Conservation (phyloP, 1,140 invertebrate species). For the Pseudomyrmex pallidus region DNA sequence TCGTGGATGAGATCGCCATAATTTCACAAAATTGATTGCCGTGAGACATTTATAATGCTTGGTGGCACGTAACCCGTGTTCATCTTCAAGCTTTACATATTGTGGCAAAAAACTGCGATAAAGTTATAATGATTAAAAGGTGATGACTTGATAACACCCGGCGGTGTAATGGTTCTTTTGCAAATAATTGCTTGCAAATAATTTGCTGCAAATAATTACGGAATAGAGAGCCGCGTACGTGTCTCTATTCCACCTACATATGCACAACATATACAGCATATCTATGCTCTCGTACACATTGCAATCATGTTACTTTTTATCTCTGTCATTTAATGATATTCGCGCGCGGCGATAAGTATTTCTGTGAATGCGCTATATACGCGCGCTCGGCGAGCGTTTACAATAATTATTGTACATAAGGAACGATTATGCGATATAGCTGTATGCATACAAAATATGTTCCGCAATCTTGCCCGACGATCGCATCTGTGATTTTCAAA, state of each 20-base stretch:
- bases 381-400: constrained; percentile 17
- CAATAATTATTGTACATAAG: background rate
- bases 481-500: background rate
- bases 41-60: constrained; percentile 69
- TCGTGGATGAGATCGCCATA: constrained; percentile 61
- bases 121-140: constrained; percentile 60
- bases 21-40: constrained; percentile 69
- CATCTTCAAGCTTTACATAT: constrained; percentile 45
- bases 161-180: constrained; percentile 9
- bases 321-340: constrained; percentile 4
- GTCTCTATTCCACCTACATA: background rate
- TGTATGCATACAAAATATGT: constrained; percentile 14
- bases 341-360: constrained; percentile 5
- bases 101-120: constrained; percentile 26
- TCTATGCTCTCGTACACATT: background rate
- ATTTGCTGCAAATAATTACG: constrained; percentile 51
- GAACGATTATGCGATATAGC: constrained; percentile 24
- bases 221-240: background rate
- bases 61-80: constrained; percentile 50
- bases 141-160: constrained; percentile 61
- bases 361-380: constrained; percentile 2
- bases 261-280: too few relatives aligned
- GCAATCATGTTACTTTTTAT: constrained; percentile 5
- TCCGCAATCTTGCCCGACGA: background rate
- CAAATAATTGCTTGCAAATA: too few relatives aligned